phyloP scores from a whole-genome alignment of 2,797 vertebrate genomes.

The Ctenopoma kingsleyae region DNA sequence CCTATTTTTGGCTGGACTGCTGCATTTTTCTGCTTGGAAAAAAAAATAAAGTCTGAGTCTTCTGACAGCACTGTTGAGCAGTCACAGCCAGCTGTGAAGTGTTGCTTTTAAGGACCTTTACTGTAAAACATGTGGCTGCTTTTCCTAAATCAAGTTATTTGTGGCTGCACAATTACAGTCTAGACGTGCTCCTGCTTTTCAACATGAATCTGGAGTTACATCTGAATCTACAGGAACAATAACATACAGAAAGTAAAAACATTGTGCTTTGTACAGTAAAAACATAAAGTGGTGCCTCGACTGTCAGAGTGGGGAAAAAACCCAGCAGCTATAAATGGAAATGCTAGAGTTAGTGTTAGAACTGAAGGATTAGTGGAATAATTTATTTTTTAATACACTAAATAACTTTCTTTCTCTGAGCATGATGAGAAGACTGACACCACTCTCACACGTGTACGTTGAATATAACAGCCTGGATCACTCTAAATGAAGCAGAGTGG shows the following conservation, averaged over 20 bases:
- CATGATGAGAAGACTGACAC: neutral
- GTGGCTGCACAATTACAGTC: constrained; percentile 75
- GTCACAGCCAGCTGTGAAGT: constrained; percentile 69
- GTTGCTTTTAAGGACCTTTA: constrained; percentile 63
- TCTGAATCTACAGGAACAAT: constrained; percentile 54
- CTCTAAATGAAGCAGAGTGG: too few species aligned
- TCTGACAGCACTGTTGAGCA: constrained; percentile 56
- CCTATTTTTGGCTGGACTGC: constrained; percentile 74
- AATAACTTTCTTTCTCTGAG: neutral
- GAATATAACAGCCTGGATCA: neutral
- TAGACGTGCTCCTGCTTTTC: constrained; percentile 72
- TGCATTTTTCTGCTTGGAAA: constrained; percentile 63
- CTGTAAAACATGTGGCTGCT: constrained; percentile 74
- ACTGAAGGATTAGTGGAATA: neutral
- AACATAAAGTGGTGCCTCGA: constrained; percentile 39
- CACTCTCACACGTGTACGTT: neutral
- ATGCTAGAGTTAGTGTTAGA: neutral
- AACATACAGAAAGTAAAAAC: constrained; percentile 30
- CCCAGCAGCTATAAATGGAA: constrained; percentile 11
- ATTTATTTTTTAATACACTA: neutral
- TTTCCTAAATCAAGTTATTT: constrained; percentile 79
- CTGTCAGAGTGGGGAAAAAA: constrained; percentile 31
- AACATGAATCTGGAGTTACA: constrained; percentile 61
- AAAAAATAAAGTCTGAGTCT: constrained; percentile 29
- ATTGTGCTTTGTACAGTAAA: constrained; percentile 19